A percentile compares a stretch with the other conserved stretches of the same genome.
phyloP scores from a whole-genome alignment of 1,140 invertebrate genomes.

The Bombyx mori region ASM3026992v2 NC_085115.1:12225001-12225500 shows the following conservation, averaged over 20 bases:
- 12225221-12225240: slow-evolving; percentile 88
- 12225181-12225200: slow-evolving; percentile 89
- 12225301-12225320: slow-evolving; percentile 81
- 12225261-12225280: slow-evolving; percentile 85
- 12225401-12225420: slow-evolving; percentile 96
- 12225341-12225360: slow-evolving; percentile 89
- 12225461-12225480: too few species aligned
- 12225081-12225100: too few species aligned
- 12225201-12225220: slow-evolving; percentile 80
- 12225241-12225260: slow-evolving; percentile 73
- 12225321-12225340: slow-evolving; percentile 56
- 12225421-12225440: slow-evolving; percentile 74
- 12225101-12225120: too few species aligned
- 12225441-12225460: too few species aligned
- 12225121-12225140: too few species aligned
- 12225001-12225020: too few species aligned
- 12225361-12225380: slow-evolving; percentile 93
- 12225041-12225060: too few species aligned
- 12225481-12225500: too few species aligned
- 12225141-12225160: slow-evolving; percentile 65
- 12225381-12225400: slow-evolving; percentile 96
- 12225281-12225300: slow-evolving; percentile 97
- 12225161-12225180: slow-evolving; percentile 87
- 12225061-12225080: too few species aligned
- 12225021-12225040: too few species aligned